Conservation (phyloP, 2,797 vertebrate species). For the Alfaro cultratus region DNA sequence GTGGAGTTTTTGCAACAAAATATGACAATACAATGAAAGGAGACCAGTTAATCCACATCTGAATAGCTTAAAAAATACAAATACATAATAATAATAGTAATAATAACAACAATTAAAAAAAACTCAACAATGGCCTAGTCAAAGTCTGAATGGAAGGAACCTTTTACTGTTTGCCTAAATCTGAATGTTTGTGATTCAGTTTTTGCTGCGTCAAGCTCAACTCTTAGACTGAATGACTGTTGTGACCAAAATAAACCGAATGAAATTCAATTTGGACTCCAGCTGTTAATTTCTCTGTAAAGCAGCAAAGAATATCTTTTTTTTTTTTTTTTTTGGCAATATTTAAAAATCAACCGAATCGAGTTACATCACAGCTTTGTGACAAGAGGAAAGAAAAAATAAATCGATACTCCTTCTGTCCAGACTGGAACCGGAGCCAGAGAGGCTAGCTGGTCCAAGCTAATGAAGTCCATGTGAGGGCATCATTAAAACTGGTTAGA, state of each 20-base stretch:
- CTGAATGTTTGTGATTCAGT: not conserved
- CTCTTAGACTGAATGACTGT: not conserved
- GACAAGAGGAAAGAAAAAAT: not conserved
- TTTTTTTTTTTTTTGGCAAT: not conserved
- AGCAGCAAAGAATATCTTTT: not conserved
- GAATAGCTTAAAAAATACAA: too few species aligned
- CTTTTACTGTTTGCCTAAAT: not conserved
- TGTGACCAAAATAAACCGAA: not conserved
- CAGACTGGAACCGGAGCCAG: not conserved
- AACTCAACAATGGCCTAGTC: too few species aligned
- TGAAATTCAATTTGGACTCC: not conserved
- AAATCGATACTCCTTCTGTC: not conserved
- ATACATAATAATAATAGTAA: too few species aligned
- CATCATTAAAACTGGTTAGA: constrained; percentile 1
- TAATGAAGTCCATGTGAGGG: not conserved
- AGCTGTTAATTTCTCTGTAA: not conserved
- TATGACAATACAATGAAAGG: not conserved
- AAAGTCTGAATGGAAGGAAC: not conserved
- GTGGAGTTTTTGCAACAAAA: not conserved
- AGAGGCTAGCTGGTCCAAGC: not conserved
- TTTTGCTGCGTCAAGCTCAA: not conserved
- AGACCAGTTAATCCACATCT: too few species aligned
- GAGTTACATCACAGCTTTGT: not conserved
- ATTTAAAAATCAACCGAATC: not conserved
- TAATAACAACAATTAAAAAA: too few species aligned